A percentile compares a stretch with the other conserved stretches of the same genome.
These are phyloP conservation scores for Harpalus rufipes DNA, from an alignment of 2,888 invertebrate genomes.

Conservation along the genomic window DNA sequence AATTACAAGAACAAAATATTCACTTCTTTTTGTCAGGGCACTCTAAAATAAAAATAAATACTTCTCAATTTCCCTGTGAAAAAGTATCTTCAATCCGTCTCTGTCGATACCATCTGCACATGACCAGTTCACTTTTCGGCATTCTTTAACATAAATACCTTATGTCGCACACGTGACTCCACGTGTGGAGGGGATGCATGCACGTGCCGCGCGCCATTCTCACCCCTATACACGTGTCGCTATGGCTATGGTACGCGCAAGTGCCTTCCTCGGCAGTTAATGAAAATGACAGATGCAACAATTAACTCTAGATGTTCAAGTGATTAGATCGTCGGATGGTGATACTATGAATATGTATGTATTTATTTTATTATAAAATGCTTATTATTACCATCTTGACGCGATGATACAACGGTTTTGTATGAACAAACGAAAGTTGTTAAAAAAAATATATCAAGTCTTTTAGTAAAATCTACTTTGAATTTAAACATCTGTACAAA, in stretches of 20 bases:
- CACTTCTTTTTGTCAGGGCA: no score
- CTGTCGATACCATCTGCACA: slow-evolving; percentile 72
- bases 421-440: background rate
- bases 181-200: slow-evolving; percentile 67
- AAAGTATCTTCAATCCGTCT: slow-evolving; percentile 64
- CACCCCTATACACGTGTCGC: slow-evolving; percentile 66
- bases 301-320: slow-evolving; percentile 73
- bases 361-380: slow-evolving; percentile 70
- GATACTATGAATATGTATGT: slow-evolving; percentile 73
- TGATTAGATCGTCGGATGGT: slow-evolving; percentile 73
- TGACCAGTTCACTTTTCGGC: slow-evolving; percentile 71
- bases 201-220: slow-evolving; percentile 70
- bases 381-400: slow-evolving; percentile 55
- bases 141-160: slow-evolving; percentile 74
- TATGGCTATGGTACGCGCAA: background rate
- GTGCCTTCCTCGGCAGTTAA: slow-evolving; percentile 69
- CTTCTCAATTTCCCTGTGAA: no score
- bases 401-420: slow-evolving; percentile 39
- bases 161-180: slow-evolving; percentile 74
- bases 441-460: no score
- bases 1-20: no score
- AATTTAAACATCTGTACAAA: no score
- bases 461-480: no score
- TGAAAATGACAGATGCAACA: slow-evolving; percentile 75
- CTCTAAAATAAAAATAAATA: no score